Conservation (phyloP, 1,140 invertebrate species). For the Thereuonema tuberculata region DNA sequence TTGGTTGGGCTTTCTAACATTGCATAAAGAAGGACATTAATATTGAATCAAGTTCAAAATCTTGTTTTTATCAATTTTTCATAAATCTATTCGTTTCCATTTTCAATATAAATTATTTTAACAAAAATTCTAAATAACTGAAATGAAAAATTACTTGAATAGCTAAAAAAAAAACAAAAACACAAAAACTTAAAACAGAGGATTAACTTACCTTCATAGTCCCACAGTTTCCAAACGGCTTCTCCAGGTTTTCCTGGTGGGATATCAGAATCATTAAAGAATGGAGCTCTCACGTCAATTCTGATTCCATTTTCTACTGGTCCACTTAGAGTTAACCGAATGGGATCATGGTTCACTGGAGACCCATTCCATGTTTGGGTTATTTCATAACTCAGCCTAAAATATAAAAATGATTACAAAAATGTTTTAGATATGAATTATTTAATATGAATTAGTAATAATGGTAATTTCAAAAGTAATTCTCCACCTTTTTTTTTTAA, state of each 20-base stretch:
- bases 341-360: background rate
- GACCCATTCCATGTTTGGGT: background rate
- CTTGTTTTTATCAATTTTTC: too few relatives aligned
- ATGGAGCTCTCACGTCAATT: constrained; percentile 22
- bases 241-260: constrained; percentile 24
- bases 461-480: too few relatives aligned
- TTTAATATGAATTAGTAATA: too few relatives aligned
- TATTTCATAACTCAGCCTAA: background rate
- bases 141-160: background rate
- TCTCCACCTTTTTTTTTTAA: too few relatives aligned
- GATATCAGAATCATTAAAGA: constrained; percentile 23
- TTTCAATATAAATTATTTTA: background rate
- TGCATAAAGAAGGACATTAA: background rate
- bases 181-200: constrained; percentile 1
- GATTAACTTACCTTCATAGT: constrained; percentile 30
- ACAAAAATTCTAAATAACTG: background rate
- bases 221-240: constrained; percentile 28
- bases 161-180: too few relatives aligned
- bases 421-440: too few relatives aligned
- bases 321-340: background rate
- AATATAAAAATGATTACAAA: background rate
- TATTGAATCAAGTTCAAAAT: background rate
- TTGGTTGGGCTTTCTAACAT: background rate
- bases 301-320: background rate
- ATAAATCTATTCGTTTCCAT: background rate